phyloP scores from a whole-genome alignment of 2,888 invertebrate genomes.

The Parnassius glacialis region DNA sequence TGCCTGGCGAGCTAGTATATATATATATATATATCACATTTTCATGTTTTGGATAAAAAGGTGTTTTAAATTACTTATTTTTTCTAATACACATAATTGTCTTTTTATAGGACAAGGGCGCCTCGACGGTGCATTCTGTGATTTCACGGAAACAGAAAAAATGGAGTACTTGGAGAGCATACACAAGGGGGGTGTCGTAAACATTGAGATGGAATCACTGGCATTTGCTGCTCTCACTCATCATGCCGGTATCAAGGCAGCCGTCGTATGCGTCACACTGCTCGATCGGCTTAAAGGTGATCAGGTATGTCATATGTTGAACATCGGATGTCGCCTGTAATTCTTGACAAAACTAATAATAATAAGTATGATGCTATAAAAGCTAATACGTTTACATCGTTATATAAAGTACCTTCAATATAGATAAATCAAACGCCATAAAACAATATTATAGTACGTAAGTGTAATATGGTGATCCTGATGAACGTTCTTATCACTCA shows the following conservation, averaged over 20 bases:
- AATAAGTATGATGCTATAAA: no score
- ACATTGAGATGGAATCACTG: constrained; percentile 98
- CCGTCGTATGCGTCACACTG: constrained; percentile 96
- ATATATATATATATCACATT: no score
- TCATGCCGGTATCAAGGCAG: constrained; percentile 95
- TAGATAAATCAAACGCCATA: no score
- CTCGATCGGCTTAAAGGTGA: constrained; percentile 96
- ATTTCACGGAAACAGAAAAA: constrained; percentile 94
- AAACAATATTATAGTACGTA: no score
- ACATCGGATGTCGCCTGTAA: not conserved
- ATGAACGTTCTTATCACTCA: no score
- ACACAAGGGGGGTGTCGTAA: constrained; percentile 90
- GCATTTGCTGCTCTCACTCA: constrained; percentile 96
- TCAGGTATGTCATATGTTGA: constrained; percentile 83
- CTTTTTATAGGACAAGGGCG: constrained; percentile 90
- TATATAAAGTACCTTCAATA: no score
- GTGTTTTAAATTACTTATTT: not conserved
- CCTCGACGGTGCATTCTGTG: constrained; percentile 97
- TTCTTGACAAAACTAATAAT: no score
- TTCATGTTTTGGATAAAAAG: no score
- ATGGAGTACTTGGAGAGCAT: constrained; percentile 90
- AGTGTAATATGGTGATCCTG: no score
- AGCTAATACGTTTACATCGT: no score
- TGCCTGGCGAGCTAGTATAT: no score
- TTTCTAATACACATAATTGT: not conserved